These are phyloP conservation scores for Raja brachyura DNA, from an alignment of 2,113 vertebrate species.

Conservation along the genomic window DNA sequence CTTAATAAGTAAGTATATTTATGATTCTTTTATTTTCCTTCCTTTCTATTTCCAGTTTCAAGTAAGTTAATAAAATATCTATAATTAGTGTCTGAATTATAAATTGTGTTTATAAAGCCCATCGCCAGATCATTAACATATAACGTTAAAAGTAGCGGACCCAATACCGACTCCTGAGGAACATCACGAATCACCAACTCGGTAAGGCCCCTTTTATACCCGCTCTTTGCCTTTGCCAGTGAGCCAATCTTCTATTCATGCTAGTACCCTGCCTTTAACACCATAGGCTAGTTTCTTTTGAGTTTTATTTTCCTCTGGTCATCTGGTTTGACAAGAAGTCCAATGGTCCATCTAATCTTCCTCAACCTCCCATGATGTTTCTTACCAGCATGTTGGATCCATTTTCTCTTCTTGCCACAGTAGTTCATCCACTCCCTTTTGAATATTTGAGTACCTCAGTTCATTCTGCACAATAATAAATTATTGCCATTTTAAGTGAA, in stretches of 20 bases:
- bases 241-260: too few relatives aligned
- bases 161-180: too few relatives aligned
- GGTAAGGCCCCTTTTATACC: too few relatives aligned
- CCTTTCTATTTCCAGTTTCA: too few relatives aligned
- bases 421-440: not conserved
- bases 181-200: too few relatives aligned
- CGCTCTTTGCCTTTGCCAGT: too few relatives aligned
- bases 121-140: too few relatives aligned
- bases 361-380: not conserved
- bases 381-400: not conserved
- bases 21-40: not conserved
- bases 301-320: not conserved
- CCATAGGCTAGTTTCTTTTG: not conserved
- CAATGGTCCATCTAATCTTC: not conserved
- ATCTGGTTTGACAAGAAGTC: not conserved
- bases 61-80: not conserved
- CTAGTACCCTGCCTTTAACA: too few relatives aligned
- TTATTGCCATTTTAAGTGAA: not conserved
- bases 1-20: slow-evolving; percentile 71
- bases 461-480: not conserved
- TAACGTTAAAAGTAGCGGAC: too few relatives aligned
- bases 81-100: not conserved
- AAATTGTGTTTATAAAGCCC: too few relatives aligned
- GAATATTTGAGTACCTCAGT: not conserved
- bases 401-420: not conserved